Percentiles rank a stretch among this genome's conserved stretches.
Evolutionary conservation across 35 echinoderm and acorn worm genomes (phyloP).

Genomic region (Holothuria glaberrima): DNA sequence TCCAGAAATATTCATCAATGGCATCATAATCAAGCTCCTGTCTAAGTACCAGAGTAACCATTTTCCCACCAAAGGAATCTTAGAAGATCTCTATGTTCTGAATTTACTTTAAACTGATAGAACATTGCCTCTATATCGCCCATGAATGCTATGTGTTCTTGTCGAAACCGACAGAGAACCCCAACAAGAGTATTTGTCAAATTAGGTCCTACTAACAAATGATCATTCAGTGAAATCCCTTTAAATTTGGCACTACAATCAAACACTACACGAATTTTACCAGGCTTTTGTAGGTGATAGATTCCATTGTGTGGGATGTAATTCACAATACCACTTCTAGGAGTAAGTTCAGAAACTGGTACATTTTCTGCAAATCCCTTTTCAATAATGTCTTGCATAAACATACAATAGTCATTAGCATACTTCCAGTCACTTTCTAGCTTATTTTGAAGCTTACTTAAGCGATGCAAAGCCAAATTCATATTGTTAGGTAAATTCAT

Average conservation of each 20-base stretch:
- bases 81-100: conserved; percentile 60
- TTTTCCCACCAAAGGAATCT: conserved; percentile 76
- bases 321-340: conserved; percentile 19
- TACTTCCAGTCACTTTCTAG: neutral
- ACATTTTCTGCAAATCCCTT: no score
- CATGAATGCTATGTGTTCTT: conserved; percentile 60
- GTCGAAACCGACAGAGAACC: conserved; percentile 62
- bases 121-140: no score
- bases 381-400: conserved; percentile 42
- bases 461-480: conserved; percentile 19
- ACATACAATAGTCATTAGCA: conserved; percentile 15
- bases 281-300: conserved; percentile 67
- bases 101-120: no score
- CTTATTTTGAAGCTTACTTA: neutral
- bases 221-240: no score
- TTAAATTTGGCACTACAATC: no score
- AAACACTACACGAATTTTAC: no score
- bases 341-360: no score
- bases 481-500: conserved; percentile 19
- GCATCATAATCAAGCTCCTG: conserved; percentile 70
- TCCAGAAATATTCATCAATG: conserved; percentile 56
- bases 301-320: conserved; percentile 65
- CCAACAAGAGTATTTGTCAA: conserved; percentile 66
- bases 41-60: conserved; percentile 36
- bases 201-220: conserved; percentile 74